Evolutionary conservation across 2,113 vertebrate species (phyloP).

Genomic region (Archilochus colubris): DNA sequence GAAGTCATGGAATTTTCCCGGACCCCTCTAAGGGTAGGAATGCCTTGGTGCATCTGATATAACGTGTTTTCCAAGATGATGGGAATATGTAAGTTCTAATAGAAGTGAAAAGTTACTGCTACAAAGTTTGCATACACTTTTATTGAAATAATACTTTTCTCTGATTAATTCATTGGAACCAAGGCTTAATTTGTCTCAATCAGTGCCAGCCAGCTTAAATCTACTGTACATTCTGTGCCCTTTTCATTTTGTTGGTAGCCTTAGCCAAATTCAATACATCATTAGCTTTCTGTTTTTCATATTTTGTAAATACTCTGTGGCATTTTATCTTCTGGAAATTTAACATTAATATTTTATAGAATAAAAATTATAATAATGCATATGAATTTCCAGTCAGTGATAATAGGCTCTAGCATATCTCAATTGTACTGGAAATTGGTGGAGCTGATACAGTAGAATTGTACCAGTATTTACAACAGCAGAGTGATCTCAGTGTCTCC

Average conservation of each 20-base stretch:
- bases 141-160: background rate
- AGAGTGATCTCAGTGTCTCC: background rate
- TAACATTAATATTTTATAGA: background rate
- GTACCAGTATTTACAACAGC: background rate
- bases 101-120: background rate
- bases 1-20: constrained; percentile 98
- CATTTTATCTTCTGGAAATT: background rate
- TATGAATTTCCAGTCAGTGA: background rate
- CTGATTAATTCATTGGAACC: background rate
- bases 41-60: constrained; percentile 24
- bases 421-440: background rate
- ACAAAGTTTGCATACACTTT: background rate
- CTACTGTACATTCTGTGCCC: background rate
- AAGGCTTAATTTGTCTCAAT: background rate
- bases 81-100: background rate
- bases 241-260: background rate
- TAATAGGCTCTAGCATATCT: background rate
- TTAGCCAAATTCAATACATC: background rate
- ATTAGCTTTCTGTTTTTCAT: background rate
- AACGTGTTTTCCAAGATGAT: constrained; percentile 1
- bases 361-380: background rate
- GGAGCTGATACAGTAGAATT: background rate
- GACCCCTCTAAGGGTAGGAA: constrained; percentile 95
- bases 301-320: background rate
- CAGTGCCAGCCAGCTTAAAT: background rate